Conservation (phyloP, 1,140 invertebrate genomes). For the Parapsyche elsis region DNA sequence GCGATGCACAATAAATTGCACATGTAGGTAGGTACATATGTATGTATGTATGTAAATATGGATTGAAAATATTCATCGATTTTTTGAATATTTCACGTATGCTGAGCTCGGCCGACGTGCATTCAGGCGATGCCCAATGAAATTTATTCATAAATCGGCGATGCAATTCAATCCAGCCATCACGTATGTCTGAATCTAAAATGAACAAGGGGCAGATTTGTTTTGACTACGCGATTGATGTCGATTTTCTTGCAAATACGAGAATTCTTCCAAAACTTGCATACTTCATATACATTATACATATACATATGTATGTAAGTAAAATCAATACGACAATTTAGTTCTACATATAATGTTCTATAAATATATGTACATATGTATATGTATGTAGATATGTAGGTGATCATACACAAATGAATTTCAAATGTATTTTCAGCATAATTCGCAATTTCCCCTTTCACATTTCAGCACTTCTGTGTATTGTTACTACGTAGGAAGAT, state of each 20-base stretch:
- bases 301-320: no score
- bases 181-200: background rate
- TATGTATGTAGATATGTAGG: background rate
- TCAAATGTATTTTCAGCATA: background rate
- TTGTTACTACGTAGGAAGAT: conserved; percentile 70
- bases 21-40: no score
- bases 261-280: no score
- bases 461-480: conserved; percentile 61
- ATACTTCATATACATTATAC: no score
- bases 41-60: no score
- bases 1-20: no score
- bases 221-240: no score
- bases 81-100: background rate
- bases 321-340: no score
- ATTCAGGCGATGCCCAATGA: background rate
- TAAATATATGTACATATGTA: background rate
- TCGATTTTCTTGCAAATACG: no score
- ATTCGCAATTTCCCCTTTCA: conserved; percentile 18
- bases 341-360: no score
- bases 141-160: conserved; percentile 17
- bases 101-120: background rate
- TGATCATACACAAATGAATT: background rate
- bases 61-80: background rate
- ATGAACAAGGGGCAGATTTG: background rate
- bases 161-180: no score